These are phyloP conservation scores for Brachypteracias leptosomus DNA, from an alignment of 2,113 vertebrate genomes.

Conservation along the genomic window DNA sequence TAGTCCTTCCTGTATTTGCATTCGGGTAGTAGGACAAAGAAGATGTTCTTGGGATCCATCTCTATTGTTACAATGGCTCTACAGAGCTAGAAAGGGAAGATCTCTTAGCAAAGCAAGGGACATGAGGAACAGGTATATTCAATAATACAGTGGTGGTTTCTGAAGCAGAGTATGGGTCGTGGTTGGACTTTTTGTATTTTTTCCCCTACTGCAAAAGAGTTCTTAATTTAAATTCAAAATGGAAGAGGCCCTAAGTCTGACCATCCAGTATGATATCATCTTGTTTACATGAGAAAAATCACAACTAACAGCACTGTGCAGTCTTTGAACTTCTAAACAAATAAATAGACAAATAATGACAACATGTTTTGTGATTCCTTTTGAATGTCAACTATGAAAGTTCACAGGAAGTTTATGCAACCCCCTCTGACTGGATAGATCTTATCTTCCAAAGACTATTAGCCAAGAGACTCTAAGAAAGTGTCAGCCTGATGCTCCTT, in stretches of 20 bases:
- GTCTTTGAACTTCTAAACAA: neutral
- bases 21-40: neutral
- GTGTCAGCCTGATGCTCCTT: neutral
- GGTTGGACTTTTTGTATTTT: neutral
- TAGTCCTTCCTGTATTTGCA: neutral
- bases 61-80: neutral
- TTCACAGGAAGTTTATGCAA: conserved; percentile 51
- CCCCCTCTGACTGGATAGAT: neutral
- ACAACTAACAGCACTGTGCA: neutral
- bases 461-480: conserved; percentile 15
- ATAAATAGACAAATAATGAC: conserved; percentile 30
- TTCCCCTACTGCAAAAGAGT: neutral
- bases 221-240: neutral
- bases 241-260: neutral
- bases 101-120: neutral
- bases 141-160: neutral
- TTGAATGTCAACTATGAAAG: conserved; percentile 26
- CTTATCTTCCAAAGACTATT: conserved; percentile 33
- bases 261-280: neutral
- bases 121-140: neutral
- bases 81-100: neutral
- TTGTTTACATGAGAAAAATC: conserved; percentile 7
- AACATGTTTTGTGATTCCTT: conserved; percentile 25
- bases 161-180: neutral
- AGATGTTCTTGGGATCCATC: neutral